phyloP scores from a whole-genome alignment of 2,797 vertebrate genomes.

The Anabas testudineus region DNA sequence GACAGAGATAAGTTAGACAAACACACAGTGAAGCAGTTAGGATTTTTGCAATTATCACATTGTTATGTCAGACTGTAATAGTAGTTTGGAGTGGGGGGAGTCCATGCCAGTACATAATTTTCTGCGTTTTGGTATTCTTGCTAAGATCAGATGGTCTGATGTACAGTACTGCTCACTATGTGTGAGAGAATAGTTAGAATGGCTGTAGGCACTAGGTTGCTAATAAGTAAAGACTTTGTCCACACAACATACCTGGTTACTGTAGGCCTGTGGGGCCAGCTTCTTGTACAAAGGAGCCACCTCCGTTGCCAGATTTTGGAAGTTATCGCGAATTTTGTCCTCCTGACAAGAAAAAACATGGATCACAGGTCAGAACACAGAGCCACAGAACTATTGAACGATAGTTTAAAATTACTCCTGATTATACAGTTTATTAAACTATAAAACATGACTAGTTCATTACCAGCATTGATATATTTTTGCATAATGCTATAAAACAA shows the following conservation, averaged over 20 bases:
- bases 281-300: constrained; percentile 94
- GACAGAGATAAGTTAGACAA: not conserved
- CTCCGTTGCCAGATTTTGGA: constrained; percentile 93
- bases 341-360: constrained; percentile 83
- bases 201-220: not conserved
- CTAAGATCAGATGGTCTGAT: not conserved
- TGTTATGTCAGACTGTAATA: not conserved
- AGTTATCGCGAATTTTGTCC: constrained; percentile 93
- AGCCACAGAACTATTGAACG: not conserved
- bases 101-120: not conserved
- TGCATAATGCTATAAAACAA: not conserved
- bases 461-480: not conserved
- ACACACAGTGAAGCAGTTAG: not conserved
- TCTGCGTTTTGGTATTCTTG: not conserved
- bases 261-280: constrained; percentile 95
- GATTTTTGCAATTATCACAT: not conserved
- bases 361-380: constrained; percentile 21
- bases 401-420: not conserved
- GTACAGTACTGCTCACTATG: not conserved
- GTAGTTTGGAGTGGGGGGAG: not conserved
- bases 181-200: not conserved
- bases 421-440: not conserved
- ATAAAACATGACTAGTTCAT: not conserved
- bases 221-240: not conserved
- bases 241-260: constrained; percentile 90